Evolutionary conservation across 2,888 invertebrate genomes (phyloP), one percentile per base, ranked within the genome.

Genomic region (Elysia crispata): DNA sequence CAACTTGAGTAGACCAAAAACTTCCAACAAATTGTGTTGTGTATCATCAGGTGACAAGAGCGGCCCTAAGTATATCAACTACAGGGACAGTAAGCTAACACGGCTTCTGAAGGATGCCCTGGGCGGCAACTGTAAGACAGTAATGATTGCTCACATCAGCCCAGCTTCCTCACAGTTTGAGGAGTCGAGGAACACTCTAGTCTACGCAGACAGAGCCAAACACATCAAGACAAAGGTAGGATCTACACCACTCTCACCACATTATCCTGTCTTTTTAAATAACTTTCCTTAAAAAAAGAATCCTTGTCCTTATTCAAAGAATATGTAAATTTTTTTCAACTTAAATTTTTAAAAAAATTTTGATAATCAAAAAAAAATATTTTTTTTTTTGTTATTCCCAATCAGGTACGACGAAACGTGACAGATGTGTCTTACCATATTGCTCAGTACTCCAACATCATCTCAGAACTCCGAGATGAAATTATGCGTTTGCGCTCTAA

Each of bases 71-170:
- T 98, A 97, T 91, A 97, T 98, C 8, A 98, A 98, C 93, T 98
- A 97, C 92, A 94, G 98, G 0, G 98, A 98, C 93, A 98, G 98
- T 33, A 98, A 98, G 92, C 93, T 98, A 85, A 98, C 98, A 0
- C 94, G 98, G 6, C 93, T 98, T 79, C 93, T 98, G 82, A 93
- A 93, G 85, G 93, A 93, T 87, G 91, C 93, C 11, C 87, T 93
- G 28, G 92, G 93, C 13, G 97, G 98, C 8, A 97, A 97, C 90
- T 98, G 98, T 90, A 95, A 96, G 87, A 98, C 98, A 0, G 97
- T 98, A 20, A 98, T 98, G 98, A 96, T 98, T 81, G 98, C 98
- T 1, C 98, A 98, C 92, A 96, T 98, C 62, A 96, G 97, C 0
- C 97, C 98, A 0, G 95, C 96, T 54, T 94, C 94, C 23, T 92